A percentile compares a stretch with the other conserved stretches of the same genome.
Conservation (phyloP, 2,113 vertebrate genomes). For the Hipposideros armiger region DNA sequence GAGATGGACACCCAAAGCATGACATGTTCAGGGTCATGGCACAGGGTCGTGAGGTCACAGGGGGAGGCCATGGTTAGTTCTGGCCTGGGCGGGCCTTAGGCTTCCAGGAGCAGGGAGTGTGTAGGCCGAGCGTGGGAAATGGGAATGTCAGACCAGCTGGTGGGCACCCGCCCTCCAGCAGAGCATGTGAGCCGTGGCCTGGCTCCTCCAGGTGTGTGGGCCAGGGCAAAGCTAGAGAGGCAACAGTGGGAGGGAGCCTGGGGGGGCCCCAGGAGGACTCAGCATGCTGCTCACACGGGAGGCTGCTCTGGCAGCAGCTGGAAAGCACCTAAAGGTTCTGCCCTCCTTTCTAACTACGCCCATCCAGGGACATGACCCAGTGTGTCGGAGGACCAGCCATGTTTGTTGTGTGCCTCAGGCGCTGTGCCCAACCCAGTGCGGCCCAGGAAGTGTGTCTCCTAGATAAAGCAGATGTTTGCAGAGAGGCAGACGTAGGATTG, state of each 20-base stretch:
- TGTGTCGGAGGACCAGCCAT: neutral
- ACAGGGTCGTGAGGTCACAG: neutral
- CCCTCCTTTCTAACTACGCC: neutral
- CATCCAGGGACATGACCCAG: rapidly evolving
- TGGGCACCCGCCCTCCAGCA: neutral
- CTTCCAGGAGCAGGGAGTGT: neutral
- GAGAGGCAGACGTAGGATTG: neutral
- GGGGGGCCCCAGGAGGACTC: too few species aligned
- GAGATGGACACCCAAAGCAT: too few species aligned
- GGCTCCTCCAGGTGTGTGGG: neutral
- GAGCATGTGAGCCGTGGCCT: too few species aligned
- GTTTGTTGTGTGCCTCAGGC: neutral
- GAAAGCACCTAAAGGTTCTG: rapidly evolving
- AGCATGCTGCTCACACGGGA: too few species aligned
- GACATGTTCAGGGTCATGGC: neutral
- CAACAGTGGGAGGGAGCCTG: neutral
- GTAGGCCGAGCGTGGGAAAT: neutral
- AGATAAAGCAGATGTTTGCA: neutral
- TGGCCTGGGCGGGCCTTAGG: neutral
- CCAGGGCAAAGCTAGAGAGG: neutral
- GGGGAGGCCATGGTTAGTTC: neutral
- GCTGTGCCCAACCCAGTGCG: neutral
- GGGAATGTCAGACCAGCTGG: neutral
- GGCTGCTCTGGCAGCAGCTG: neutral
- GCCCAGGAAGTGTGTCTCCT: neutral